phyloP scores from a whole-genome alignment of 2,888 invertebrate species.

The Aelia acuminata region DNA sequence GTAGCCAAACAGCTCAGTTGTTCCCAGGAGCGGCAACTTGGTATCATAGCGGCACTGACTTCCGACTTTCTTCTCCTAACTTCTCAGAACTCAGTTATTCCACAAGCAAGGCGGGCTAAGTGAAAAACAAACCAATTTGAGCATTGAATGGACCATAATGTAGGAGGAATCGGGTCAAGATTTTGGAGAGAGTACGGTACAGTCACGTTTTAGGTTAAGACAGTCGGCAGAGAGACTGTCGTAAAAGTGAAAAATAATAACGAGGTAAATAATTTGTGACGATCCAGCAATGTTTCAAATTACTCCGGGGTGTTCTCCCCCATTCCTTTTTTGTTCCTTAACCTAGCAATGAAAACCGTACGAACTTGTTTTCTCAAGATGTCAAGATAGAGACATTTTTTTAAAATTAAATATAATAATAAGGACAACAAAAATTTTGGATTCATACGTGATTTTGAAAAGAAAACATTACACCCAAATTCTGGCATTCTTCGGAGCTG shows the following conservation, averaged over 20 bases:
- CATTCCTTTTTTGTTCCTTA: too few relatives aligned
- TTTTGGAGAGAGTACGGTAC: neutral
- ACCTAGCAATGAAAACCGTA: too few relatives aligned
- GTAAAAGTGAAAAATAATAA: slow-evolving; percentile 39
- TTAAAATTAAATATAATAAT: too few relatives aligned
- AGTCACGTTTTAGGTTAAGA: slow-evolving; percentile 14
- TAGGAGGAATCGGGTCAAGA: neutral
- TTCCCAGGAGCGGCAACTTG: neutral
- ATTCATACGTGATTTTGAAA: too few relatives aligned
- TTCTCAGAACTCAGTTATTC: slow-evolving; percentile 17
- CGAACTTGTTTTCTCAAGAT: too few relatives aligned
- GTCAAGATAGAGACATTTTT: too few relatives aligned
- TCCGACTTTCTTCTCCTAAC: slow-evolving; percentile 8
- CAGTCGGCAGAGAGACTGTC: neutral
- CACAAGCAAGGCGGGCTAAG: neutral
- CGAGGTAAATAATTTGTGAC: neutral
- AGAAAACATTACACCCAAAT: too few relatives aligned
- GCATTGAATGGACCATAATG: neutral
- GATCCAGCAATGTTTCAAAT: neutral
- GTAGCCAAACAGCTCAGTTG: neutral
- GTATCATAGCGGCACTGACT: slow-evolving; percentile 18
- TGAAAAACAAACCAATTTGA: slow-evolving; percentile 27
- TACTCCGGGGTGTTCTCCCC: neutral
- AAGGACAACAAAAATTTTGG: too few relatives aligned
- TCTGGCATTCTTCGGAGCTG: too few relatives aligned